Percentiles rank a stretch among this genome's conserved stretches.
Conservation (phyloP, 2,888 invertebrate genomes). For the Cyclophora albipunctata region DNA sequence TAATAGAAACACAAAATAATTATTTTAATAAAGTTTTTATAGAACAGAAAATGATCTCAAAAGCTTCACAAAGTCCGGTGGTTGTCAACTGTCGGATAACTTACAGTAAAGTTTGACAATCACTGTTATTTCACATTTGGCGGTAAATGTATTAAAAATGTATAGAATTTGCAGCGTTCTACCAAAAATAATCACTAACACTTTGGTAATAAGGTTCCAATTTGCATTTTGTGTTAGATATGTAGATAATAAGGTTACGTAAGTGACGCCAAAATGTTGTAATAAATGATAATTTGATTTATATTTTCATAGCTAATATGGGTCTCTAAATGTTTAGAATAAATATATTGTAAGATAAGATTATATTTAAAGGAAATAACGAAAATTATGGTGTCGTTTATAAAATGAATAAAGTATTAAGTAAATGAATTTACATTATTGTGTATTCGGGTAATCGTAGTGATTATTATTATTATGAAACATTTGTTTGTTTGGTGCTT, state of each 20-base stretch:
- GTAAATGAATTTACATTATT: conserved; percentile 1
- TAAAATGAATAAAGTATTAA: background rate
- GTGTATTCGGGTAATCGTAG: background rate
- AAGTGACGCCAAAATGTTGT: background rate
- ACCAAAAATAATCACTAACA: conserved; percentile 32
- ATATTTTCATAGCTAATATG: background rate
- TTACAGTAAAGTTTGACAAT: too few relatives aligned
- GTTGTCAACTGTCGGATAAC: too few relatives aligned
- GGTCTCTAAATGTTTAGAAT: background rate
- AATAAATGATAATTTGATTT: background rate
- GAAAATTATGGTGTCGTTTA: background rate
- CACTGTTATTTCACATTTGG: too few relatives aligned
- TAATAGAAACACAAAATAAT: too few relatives aligned
- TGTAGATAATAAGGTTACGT: background rate
- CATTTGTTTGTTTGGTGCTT: too few relatives aligned
- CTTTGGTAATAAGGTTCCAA: conserved; percentile 28
- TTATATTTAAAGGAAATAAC: background rate
- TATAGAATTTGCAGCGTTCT: conserved; percentile 28
- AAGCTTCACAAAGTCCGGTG: too few relatives aligned
- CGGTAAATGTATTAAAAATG: background rate
- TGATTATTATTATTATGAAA: too few relatives aligned
- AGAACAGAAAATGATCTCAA: too few relatives aligned
- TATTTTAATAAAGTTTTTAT: too few relatives aligned
- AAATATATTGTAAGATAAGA: background rate
- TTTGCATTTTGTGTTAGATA: conserved; percentile 12